phyloP scores from a whole-genome alignment of 2,888 invertebrate species.

The Macroteleia sp. region DNA sequence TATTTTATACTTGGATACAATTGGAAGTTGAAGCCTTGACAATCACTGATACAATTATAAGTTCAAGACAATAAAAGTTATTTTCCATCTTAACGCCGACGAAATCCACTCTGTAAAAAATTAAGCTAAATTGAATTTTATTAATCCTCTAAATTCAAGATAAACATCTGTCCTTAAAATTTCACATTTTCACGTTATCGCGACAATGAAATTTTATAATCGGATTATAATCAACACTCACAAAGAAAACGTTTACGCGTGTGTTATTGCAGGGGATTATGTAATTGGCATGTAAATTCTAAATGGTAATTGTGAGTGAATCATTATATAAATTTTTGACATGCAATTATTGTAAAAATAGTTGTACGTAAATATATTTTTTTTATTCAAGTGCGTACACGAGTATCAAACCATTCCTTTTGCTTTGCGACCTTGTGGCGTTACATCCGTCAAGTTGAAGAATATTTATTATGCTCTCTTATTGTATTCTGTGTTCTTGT shows the following conservation, averaged over 20 bases:
- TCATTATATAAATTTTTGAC: constrained; percentile 17
- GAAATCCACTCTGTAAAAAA: too few species aligned
- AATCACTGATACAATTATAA: constrained; percentile 35
- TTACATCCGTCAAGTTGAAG: constrained; percentile 42
- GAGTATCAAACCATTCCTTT: constrained; percentile 33
- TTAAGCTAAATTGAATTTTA: too few species aligned
- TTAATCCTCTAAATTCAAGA: too few species aligned
- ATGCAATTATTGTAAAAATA: constrained; percentile 10
- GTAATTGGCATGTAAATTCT: too few species aligned
- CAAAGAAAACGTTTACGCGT: too few species aligned
- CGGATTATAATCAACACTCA: not conserved
- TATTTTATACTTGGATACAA: constrained; percentile 52
- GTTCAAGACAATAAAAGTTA: constrained; percentile 7
- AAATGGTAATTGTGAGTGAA: constrained; percentile 11
- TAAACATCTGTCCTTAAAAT: too few species aligned
- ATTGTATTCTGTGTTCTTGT: constrained; percentile 35
- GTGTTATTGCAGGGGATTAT: too few species aligned
- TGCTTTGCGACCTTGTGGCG: constrained; percentile 34
- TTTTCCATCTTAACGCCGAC: constrained; percentile 31
- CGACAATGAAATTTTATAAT: too few species aligned
- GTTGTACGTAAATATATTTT: not conserved
- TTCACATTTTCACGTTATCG: too few species aligned
- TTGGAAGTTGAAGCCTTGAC: constrained; percentile 51
- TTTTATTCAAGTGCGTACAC: constrained; percentile 26
- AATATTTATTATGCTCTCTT: constrained; percentile 51